Evolutionary conservation across 2,797 vertebrate genomes (phyloP).

Genomic region (Rhinophrynus dorsalis): DNA sequence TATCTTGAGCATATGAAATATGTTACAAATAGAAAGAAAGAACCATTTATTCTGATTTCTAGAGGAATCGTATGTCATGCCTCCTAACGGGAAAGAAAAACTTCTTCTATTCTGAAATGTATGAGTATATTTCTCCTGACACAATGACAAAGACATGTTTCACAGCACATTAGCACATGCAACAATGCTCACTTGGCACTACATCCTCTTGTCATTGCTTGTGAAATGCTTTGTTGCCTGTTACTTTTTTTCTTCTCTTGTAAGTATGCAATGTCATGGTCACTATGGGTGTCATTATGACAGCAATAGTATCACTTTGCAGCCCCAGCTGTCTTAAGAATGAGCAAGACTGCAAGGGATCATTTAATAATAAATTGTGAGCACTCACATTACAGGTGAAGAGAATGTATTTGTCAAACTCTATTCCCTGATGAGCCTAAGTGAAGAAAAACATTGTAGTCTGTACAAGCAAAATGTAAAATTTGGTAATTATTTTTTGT

Average conservation of each 20-base stretch:
- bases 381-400: background rate
- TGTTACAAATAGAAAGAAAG: conserved; percentile 16
- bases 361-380: conserved; percentile 1
- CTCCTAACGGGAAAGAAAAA: conserved; percentile 25
- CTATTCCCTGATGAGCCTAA: background rate
- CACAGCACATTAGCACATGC: conserved; percentile 20
- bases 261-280: conserved; percentile 28
- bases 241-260: conserved; percentile 19
- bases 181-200: background rate
- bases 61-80: conserved; percentile 44
- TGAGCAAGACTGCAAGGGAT: background rate
- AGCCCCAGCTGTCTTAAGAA: background rate
- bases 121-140: conserved; percentile 23
- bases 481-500: too few relatives aligned
- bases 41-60: conserved; percentile 41
- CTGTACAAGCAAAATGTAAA: too few relatives aligned
- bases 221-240: conserved; percentile 27
- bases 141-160: conserved; percentile 43
- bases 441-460: too few relatives aligned
- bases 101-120: conserved; percentile 25
- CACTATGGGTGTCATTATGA: conserved; percentile 22
- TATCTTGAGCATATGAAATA: conserved; percentile 34
- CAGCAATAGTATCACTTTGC: conserved; percentile 16
- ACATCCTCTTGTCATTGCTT: background rate
- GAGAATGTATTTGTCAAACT: background rate